Conservation (phyloP, 2,888 invertebrate genomes). For the Neoaliturus tenellus region DNA sequence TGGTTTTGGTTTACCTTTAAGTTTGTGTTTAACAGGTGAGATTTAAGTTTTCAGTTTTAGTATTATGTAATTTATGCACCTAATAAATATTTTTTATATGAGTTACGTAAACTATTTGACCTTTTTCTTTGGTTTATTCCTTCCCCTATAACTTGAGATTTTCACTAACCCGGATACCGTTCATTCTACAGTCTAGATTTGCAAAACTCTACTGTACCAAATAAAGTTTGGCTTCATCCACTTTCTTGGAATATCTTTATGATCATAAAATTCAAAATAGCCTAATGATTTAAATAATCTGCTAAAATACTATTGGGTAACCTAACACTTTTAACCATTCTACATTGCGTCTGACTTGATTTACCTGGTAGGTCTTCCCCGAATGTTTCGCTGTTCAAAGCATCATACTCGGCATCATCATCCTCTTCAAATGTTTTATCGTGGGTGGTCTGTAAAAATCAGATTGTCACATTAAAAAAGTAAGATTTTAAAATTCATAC, state of each 20-base stretch:
- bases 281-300: background rate
- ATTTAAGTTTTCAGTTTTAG: too few relatives aligned
- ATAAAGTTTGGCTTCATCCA: too few relatives aligned
- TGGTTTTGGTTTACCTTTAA: too few relatives aligned
- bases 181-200: too few relatives aligned
- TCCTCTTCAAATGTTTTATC: constrained; percentile 53
- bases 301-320: background rate
- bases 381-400: constrained; percentile 95
- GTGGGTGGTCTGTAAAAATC: background rate
- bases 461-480: background rate
- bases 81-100: too few relatives aligned
- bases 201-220: too few relatives aligned
- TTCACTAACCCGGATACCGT: too few relatives aligned
- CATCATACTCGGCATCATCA: constrained; percentile 92
- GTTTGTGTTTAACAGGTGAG: too few relatives aligned
- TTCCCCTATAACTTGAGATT: too few relatives aligned
- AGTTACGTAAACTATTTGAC: too few relatives aligned
- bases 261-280: background rate
- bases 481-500: background rate
- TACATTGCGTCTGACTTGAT: constrained; percentile 9
- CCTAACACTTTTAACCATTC: background rate
- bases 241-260: background rate
- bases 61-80: too few relatives aligned
- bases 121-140: too few relatives aligned
- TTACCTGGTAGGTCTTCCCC: constrained; percentile 76